Evolutionary conservation across 2,113 vertebrate genomes (phyloP).

Genomic region (Porphyrio hochstetteri): DNA sequence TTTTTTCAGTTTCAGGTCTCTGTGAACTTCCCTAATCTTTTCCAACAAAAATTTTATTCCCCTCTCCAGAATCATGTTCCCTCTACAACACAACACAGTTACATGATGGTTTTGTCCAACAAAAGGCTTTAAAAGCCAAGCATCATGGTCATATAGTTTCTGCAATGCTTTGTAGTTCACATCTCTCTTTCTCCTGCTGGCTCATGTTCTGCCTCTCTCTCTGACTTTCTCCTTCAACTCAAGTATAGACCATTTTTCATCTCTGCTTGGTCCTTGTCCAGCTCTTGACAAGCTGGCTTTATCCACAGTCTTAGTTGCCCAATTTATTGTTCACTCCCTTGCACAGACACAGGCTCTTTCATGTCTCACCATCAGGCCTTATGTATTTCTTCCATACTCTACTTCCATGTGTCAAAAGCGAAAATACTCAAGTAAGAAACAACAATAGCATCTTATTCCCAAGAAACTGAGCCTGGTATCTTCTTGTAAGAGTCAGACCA

Average conservation of each 20-base stretch:
- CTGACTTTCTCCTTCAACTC: neutral
- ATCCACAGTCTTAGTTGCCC: neutral
- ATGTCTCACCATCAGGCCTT: neutral
- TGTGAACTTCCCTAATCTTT: neutral
- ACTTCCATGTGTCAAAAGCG: neutral
- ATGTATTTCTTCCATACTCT: neutral
- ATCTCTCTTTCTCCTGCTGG: neutral
- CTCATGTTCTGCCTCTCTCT: neutral
- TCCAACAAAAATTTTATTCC: neutral
- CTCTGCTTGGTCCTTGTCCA: conserved; percentile 4
- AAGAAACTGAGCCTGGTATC: neutral
- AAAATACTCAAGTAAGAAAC: neutral
- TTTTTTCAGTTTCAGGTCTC: conserved; percentile 17
- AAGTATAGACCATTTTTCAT: neutral
- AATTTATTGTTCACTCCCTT: neutral
- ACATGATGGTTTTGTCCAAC: neutral
- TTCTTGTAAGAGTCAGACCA: neutral
- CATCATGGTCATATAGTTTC: neutral
- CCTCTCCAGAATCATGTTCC: neutral
- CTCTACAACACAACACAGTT: neutral
- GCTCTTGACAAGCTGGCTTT: neutral
- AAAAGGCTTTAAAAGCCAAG: conserved; percentile 1
- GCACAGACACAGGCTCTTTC: neutral
- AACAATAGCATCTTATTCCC: neutral
- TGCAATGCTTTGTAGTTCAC: neutral